Percentiles rank a stretch among this genome's conserved stretches.
Conservation (phyloP, 2,797 vertebrate genomes). For the Semotilus atromaculatus region DNA sequence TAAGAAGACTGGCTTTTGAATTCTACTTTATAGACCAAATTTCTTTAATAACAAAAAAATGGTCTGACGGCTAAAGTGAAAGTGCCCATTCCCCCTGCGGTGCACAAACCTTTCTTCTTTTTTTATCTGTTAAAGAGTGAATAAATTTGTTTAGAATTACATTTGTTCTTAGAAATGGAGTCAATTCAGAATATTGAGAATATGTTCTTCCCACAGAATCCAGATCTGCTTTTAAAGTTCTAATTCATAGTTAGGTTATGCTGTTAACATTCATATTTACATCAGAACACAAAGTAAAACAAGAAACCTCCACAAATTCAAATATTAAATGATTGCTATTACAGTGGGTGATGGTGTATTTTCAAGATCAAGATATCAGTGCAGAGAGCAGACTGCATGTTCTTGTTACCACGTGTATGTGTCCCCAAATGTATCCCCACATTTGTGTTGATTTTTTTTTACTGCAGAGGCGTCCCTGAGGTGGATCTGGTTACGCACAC, state of each 20-base stretch:
- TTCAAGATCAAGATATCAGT: neutral
- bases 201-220: neutral
- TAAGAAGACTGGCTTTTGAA: slow-evolving; percentile 67
- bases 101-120: slow-evolving; percentile 32
- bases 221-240: neutral
- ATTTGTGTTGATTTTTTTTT: slow-evolving; percentile 41
- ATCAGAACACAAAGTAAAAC: neutral
- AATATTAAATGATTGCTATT: neutral
- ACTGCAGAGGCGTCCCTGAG: slow-evolving; percentile 56
- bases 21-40: slow-evolving; percentile 76
- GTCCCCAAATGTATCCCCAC: slow-evolving; percentile 38
- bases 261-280: neutral
- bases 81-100: slow-evolving; percentile 45
- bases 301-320: neutral
- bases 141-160: neutral
- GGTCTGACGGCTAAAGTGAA: slow-evolving; percentile 63
- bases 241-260: neutral
- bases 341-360: neutral
- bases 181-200: neutral
- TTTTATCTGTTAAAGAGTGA: neutral
- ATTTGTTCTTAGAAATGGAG: neutral
- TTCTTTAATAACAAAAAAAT: slow-evolving; percentile 73
- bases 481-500: slow-evolving; percentile 72
- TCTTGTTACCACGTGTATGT: slow-evolving; percentile 27
- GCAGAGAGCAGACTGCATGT: neutral